Percentiles rank a stretch among this genome's conserved stretches.
Evolutionary conservation across 2,797 vertebrate genomes (phyloP).

Genomic region (Rhinophrynus dorsalis): DNA sequence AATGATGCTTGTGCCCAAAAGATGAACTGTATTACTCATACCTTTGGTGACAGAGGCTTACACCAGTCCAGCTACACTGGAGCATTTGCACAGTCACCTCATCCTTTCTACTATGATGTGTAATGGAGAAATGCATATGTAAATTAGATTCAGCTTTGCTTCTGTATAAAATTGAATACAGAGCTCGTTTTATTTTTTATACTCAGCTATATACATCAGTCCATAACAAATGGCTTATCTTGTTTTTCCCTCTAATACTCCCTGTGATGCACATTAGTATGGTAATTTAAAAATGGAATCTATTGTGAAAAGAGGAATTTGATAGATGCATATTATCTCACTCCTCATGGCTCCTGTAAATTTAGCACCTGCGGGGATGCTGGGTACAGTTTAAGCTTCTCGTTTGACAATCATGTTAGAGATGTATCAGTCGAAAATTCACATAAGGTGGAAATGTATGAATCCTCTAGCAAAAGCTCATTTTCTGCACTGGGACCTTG

Average conservation of each 20-base stretch:
- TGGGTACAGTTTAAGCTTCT: constrained; percentile 62
- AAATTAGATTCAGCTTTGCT: neutral
- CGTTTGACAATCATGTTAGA: constrained; percentile 64
- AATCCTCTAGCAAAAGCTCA: too few relatives aligned
- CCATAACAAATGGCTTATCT: constrained; percentile 63
- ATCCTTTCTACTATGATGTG: neutral
- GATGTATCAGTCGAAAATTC: constrained; percentile 67
- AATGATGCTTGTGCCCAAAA: too few relatives aligned
- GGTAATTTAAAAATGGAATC: constrained; percentile 68
- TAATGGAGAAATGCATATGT: constrained; percentile 21
- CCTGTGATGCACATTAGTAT: constrained; percentile 61
- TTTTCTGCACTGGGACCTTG: too few relatives aligned
- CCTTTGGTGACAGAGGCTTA: too few relatives aligned
- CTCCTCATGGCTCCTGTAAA: constrained; percentile 70
- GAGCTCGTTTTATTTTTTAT: constrained; percentile 43
- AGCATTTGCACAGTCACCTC: too few relatives aligned
- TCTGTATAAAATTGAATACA: constrained; percentile 9
- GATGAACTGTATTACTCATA: too few relatives aligned
- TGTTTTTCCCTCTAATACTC: constrained; percentile 58
- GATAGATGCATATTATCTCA: constrained; percentile 66
- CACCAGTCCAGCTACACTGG: too few relatives aligned
- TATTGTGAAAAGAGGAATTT: constrained; percentile 58
- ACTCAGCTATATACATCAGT: constrained; percentile 59
- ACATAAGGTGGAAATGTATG: too few relatives aligned
- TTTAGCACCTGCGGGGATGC: constrained; percentile 69